Percentiles rank a stretch among this genome's conserved stretches.
phyloP scores from a whole-genome alignment of 2,797 vertebrate species.

The Rhynchonycteris naso region DNA sequence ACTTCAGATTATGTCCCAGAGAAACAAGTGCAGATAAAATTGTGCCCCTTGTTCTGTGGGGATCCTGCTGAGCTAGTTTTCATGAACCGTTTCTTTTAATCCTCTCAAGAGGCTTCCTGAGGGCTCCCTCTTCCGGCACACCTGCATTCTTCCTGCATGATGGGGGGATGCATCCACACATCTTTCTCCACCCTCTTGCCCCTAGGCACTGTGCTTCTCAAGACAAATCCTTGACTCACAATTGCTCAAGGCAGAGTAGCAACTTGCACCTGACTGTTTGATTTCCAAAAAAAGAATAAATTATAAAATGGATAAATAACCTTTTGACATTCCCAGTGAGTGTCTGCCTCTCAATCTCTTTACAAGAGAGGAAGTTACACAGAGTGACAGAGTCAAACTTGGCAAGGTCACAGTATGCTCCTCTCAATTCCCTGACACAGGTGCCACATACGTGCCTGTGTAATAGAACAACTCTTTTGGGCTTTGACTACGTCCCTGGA shows the following conservation, averaged over 20 bases:
- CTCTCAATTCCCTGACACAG: background rate
- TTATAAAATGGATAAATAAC: rapidly evolving
- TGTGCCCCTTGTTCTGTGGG: rapidly evolving
- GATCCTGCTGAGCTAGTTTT: background rate
- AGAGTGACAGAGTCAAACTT: rapidly evolving
- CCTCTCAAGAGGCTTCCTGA: background rate
- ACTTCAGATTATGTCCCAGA: rapidly evolving
- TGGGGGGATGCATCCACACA: rapidly evolving
- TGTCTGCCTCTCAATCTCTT: background rate
- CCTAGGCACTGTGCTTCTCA: too few relatives aligned
- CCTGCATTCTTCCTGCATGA: rapidly evolving
- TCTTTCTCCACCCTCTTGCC: background rate
- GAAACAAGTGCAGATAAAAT: rapidly evolving
- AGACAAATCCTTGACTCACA: background rate
- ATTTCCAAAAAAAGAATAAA: too few relatives aligned
- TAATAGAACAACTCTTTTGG: too few relatives aligned
- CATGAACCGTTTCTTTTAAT: rapidly evolving
- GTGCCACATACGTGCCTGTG: rapidly evolving
- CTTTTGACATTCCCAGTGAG: rapidly evolving
- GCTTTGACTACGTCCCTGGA: too few relatives aligned
- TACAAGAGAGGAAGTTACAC: background rate
- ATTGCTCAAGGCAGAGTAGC: rapidly evolving
- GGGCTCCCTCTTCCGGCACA: rapidly evolving
- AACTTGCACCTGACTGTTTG: background rate
- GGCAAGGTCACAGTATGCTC: rapidly evolving